Percentiles rank a stretch among this genome's conserved stretches.
Evolutionary conservation across 92 coral and sea anemone species (phyloP).

Genomic region (Scolanthus callimorphus): DNA sequence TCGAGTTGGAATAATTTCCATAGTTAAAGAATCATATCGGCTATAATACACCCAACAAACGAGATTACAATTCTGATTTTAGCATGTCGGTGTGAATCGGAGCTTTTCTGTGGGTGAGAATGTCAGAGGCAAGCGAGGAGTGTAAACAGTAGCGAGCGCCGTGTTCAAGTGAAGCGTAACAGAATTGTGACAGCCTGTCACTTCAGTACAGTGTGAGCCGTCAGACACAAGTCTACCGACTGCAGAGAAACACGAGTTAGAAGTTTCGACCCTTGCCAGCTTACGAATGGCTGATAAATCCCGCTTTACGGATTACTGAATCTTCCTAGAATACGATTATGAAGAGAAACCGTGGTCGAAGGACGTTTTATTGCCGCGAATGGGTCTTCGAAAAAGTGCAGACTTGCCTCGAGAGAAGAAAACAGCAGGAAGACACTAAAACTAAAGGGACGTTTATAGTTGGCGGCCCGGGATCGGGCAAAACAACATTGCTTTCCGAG

Average conservation of each 20-base stretch:
- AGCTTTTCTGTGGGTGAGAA: too few relatives aligned
- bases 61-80: too few relatives aligned
- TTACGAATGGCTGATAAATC: background rate
- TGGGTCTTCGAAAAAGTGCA: slow-evolving; percentile 95
- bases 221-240: background rate
- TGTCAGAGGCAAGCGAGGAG: background rate
- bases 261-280: background rate
- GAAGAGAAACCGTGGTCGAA: slow-evolving; percentile 22
- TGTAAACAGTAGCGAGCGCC: background rate
- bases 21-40: too few relatives aligned
- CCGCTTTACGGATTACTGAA: slow-evolving; percentile 1
- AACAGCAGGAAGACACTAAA: slow-evolving; percentile 70
- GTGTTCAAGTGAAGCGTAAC: background rate
- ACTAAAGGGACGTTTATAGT: slow-evolving; percentile 88
- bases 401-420: slow-evolving; percentile 72
- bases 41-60: too few relatives aligned
- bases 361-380: slow-evolving; percentile 90
- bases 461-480: slow-evolving; percentile 98
- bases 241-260: background rate
- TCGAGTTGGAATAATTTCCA: too few relatives aligned
- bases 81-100: too few relatives aligned
- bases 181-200: background rate
- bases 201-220: background rate
- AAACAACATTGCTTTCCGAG: slow-evolving; percentile 79
- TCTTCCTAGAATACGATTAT: slow-evolving; percentile 22